Percentiles rank a stretch among this genome's conserved stretches.
Evolutionary conservation across 2,888 invertebrate genomes (phyloP).

Genomic region (Hemaris fuciformis): DNA sequence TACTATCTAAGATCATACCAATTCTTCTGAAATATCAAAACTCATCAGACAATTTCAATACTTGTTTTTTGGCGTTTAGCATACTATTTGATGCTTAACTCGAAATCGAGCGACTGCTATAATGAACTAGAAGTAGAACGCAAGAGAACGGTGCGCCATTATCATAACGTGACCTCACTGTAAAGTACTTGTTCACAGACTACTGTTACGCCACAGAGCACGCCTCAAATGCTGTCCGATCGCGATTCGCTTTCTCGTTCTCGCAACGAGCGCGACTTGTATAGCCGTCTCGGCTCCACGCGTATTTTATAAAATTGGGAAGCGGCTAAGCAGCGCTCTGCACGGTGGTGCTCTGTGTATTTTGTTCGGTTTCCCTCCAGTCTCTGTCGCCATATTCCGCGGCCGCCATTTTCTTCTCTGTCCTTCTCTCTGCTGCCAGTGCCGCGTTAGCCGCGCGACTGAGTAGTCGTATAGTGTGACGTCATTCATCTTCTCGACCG

Average conservation of each 20-base stretch:
- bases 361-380: conserved; percentile 50
- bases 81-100: neutral
- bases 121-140: conserved; percentile 56
- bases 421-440: conserved; percentile 69
- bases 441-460: conserved; percentile 49
- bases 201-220: conserved; percentile 41
- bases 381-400: conserved; percentile 45
- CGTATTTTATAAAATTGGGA: conserved; percentile 21
- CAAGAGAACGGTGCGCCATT: conserved; percentile 65
- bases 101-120: neutral
- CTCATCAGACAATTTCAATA: neutral
- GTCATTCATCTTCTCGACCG: conserved; percentile 57
- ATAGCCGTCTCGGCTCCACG: conserved; percentile 36
- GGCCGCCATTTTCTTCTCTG: conserved; percentile 79
- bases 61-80: neutral
- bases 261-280: conserved; percentile 16
- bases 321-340: conserved; percentile 38
- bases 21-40: neutral
- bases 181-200: conserved; percentile 47
- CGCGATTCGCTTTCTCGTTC: conserved; percentile 31
- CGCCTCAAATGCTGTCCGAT: neutral
- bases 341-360: conserved; percentile 35
- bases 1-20: neutral
- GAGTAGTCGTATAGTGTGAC: conserved; percentile 48
- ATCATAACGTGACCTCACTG: conserved; percentile 52